A percentile compares a stretch with the other conserved stretches of the same genome.
Evolutionary conservation across 2,797 vertebrate species (phyloP).

Genomic region (Gobio occitaniae): DNA sequence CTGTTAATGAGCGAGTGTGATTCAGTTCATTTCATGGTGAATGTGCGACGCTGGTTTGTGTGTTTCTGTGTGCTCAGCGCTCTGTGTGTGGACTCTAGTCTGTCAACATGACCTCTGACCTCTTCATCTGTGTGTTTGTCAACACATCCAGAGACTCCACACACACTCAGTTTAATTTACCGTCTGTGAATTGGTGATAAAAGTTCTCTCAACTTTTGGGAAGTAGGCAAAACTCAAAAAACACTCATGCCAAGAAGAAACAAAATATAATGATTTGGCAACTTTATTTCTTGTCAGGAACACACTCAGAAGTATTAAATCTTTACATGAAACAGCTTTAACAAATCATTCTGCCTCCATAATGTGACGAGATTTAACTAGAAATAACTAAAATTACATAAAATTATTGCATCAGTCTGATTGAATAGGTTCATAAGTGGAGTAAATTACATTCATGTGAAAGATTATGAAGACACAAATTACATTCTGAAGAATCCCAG

Average conservation of each 20-base stretch:
- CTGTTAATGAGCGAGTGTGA: neutral
- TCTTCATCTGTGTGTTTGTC: neutral
- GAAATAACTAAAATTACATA: neutral
- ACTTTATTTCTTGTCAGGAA: neutral
- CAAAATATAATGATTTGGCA: neutral
- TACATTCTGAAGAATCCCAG: neutral
- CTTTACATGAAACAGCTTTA: neutral
- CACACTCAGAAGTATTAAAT: no score
- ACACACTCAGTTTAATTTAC: neutral
- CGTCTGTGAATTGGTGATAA: neutral
- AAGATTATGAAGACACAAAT: neutral
- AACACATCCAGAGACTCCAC: neutral
- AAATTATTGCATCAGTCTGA: neutral
- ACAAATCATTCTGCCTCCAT: no score
- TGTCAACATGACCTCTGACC: conserved; percentile 53
- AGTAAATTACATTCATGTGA: neutral
- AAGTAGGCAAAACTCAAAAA: neutral
- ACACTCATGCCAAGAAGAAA: neutral
- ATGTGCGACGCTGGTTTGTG: neutral
- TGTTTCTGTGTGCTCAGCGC: conserved; percentile 18
- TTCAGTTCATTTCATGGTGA: neutral
- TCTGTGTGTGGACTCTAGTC: conserved; percentile 55
- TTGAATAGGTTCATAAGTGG: neutral
- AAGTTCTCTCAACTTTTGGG: neutral
- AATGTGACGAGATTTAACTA: neutral